phyloP scores from a whole-genome alignment of 2,113 vertebrate species.

The Pelecanus crispus region DNA sequence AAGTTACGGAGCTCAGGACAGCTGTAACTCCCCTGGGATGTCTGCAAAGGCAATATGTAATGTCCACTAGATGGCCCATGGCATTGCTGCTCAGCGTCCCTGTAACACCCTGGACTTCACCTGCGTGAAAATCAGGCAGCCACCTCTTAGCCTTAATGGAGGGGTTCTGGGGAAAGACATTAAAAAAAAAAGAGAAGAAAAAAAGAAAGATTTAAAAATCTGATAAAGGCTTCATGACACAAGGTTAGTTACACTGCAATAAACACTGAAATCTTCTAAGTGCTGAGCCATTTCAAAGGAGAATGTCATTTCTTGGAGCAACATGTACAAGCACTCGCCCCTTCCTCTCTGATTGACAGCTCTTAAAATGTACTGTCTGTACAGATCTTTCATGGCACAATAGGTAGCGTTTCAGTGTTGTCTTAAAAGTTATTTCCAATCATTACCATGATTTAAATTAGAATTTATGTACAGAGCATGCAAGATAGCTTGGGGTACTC shows the following conservation, averaged over 20 bases:
- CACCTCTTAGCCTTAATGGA: neutral
- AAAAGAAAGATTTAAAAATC: neutral
- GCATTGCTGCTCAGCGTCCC: neutral
- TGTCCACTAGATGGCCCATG: neutral
- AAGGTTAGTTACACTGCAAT: neutral
- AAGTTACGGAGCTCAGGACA: neutral
- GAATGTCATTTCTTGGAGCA: neutral
- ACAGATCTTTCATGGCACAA: neutral
- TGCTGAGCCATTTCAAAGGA: neutral
- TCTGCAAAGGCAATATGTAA: neutral
- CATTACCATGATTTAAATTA: neutral
- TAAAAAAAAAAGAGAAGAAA: no score
- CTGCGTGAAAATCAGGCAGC: neutral
- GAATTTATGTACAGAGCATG: neutral
- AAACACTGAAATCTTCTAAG: neutral
- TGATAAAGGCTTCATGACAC: neutral
- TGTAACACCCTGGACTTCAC: rapidly evolving
- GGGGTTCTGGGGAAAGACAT: neutral
- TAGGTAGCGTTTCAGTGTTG: neutral
- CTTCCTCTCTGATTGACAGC: neutral
- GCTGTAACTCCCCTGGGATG: neutral
- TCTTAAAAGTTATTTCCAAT: neutral
- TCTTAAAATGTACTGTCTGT: neutral
- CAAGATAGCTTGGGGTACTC: neutral
- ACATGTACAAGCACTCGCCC: neutral